These are phyloP conservation scores for Callipepla squamata DNA, from an alignment of 2,113 vertebrate species.

Conservation along the genomic window DNA sequence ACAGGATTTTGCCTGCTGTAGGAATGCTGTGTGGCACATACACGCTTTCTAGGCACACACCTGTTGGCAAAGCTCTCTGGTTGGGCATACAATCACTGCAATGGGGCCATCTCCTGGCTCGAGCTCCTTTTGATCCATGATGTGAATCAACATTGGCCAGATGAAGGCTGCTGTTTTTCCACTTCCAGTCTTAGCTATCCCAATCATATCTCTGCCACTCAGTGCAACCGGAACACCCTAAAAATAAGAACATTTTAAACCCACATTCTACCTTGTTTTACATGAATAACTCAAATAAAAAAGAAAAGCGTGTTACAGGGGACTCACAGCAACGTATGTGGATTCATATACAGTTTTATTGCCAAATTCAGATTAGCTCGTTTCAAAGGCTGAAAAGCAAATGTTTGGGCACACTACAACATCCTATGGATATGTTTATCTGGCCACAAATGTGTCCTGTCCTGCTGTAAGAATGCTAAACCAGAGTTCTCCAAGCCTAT, in stretches of 20 bases:
- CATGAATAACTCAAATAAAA: not conserved
- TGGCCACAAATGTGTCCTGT: not conserved
- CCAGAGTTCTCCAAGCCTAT: not conserved
- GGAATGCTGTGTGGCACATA: not conserved
- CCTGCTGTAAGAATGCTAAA: not conserved
- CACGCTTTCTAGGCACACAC: slow-evolving; percentile 54
- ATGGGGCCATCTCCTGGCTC: slow-evolving; percentile 95
- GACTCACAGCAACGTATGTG: not conserved
- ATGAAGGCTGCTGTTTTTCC: slow-evolving; percentile 98
- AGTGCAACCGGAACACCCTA: slow-evolving; percentile 96
- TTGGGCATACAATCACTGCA: slow-evolving; percentile 94
- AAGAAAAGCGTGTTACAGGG: not conserved
- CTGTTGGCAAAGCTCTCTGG: slow-evolving; percentile 98
- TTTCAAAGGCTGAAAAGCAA: not conserved
- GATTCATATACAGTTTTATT: not conserved
- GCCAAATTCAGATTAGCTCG: not conserved
- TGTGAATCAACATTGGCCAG: slow-evolving; percentile 98
- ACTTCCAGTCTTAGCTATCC: slow-evolving; percentile 98
- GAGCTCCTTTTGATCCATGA: slow-evolving; percentile 98
- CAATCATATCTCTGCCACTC: slow-evolving; percentile 97
- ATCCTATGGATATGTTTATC: not conserved
- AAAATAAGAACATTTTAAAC: slow-evolving; percentile 1
- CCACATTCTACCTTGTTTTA: not conserved
- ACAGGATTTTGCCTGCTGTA: not conserved
- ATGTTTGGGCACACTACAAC: not conserved